Base-by-base conservation (phyloP, 2,888 invertebrate species). In the Apantesis nais region DNA sequence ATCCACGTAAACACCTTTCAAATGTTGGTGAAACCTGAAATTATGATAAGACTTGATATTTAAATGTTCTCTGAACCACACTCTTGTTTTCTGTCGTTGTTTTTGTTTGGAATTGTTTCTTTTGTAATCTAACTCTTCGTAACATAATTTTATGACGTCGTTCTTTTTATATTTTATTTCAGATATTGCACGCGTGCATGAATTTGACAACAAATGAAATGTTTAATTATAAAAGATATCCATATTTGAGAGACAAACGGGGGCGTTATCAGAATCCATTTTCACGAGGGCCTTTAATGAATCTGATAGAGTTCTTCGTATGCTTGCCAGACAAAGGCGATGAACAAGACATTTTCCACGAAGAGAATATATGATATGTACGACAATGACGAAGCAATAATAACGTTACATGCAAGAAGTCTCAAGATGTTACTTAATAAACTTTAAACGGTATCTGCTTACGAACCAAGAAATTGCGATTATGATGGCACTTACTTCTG, bases 201-300 rank as follows among this genome's bases (percentile, higher is more conserved):
- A 99, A 99, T 93, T 93, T 99, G 73, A 99, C 99, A 12, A 98
- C 98, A 63, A 99, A 99, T 90, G 99, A 99, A 93, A 98, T 98
- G 97, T 98, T 98, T 89, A 99, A 99, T 93, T 98, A 98, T 90
- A 98, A 98, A 88, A 96, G 98, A 67, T 99, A 99, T 90, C 97
- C 98, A 0, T 99, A 99, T 89, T 91, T 99, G 76, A 96, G 98
- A 69, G 98, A 99, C 89, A 98, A 98, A 86, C 96, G 97, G 73
- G 99, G 99, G 3, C 96, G 97, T 76, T 99, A 98, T 89, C 97
- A 97, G 87, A 99, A 99, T 93, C 98, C 98, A 0, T 99, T 98
- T 88, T 98, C 98, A n/a, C 96, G 98, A 74, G 99, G 99, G 0
- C 97, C 98, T 0, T 96, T 98, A 68, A 95, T 97, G 86, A 99